Evolutionary conservation across 64 coral and sea anemone species (phyloP), one percentile per base, ranked within the genome.

Genomic region (Montipora sp.): DNA sequence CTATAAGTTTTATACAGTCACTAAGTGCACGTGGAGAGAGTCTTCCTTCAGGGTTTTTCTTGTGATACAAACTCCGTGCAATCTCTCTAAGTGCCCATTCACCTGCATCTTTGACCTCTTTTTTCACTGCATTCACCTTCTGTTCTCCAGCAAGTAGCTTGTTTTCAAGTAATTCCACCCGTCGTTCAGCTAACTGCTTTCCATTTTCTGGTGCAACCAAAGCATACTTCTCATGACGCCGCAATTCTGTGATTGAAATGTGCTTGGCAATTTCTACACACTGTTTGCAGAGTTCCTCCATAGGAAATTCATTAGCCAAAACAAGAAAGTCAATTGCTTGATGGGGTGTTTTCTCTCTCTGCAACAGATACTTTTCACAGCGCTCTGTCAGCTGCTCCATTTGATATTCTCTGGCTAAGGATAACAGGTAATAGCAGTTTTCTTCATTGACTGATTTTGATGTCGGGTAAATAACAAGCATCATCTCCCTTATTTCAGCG

Each of bases 201-300:
- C 91, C 91, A 55, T 87, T 27, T n/a, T 81, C 91, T 69, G 82
- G 83, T 48, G 84, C 91, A 27, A 93, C 78, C 84, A 83, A 51
- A 10, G 75, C 48, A 72, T 93, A 93, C 46, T 93, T 93, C 59
- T 93, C 91, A 79, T 93, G 91, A 20, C 86, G 84, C 18, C 91
- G 69, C 6, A 93, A 59, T 51, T 93, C 91, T 45, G 71, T 11
- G 65, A 93, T 84, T n/a, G 91, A 93, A 13, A 93, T 93, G 61
- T 93, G 84, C 73, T 96, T 96, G 2, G 87, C 95, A 63, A 79
- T 90, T 75, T 96, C 95, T 47, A 96, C 77, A 85, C 91, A 93
- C 81, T 96, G 95, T n/a, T 55, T 68, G 22, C 80, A 46, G 0
- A 96, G 81, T 3, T 84, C 81, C 14, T 84, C 68, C 95, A 96